Conservation (phyloP, 2,888 invertebrate species). For the Rosalia funebris region DNA sequence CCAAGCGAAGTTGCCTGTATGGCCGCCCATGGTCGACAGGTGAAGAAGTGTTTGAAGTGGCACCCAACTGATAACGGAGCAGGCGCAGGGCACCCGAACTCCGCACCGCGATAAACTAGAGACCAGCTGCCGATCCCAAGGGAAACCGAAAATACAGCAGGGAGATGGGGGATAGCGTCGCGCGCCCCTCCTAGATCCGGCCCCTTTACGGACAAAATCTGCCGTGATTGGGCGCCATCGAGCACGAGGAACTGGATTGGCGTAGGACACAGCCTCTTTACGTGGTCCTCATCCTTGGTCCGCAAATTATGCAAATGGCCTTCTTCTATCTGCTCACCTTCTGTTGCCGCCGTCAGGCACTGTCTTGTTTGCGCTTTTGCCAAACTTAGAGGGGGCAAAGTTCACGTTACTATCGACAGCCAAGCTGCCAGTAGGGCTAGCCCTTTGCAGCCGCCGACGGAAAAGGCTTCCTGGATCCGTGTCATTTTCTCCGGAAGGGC, state of each 20-base stretch:
- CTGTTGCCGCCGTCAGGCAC: constrained; percentile 53
- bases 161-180: constrained; percentile 30
- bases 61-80: constrained; percentile 52
- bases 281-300: constrained; percentile 51
- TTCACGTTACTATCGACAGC: constrained; percentile 48
- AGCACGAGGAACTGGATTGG: constrained; percentile 42
- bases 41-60: constrained; percentile 60
- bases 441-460: constrained; percentile 46
- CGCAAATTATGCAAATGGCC: constrained; percentile 60
- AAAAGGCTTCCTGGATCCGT: constrained; percentile 14
- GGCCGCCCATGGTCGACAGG: constrained; percentile 53
- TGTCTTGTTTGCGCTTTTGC: constrained; percentile 60
- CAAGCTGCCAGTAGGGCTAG: constrained; percentile 48
- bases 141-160: constrained; percentile 42
- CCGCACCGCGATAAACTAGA: constrained; percentile 40
- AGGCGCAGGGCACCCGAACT: constrained; percentile 44
- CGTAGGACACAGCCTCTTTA: constrained; percentile 48
- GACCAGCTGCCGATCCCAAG: constrained; percentile 50
- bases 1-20: constrained; percentile 43
- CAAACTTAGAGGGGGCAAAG: constrained; percentile 58
- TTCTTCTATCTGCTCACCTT: constrained; percentile 56
- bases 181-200: constrained; percentile 32
- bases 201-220: constrained; percentile 27
- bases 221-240: constrained; percentile 45
- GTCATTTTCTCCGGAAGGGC: not conserved